These are phyloP conservation scores for Drosophila azteca DNA, from an alignment of 1,140 invertebrate species.

Conservation along the genomic window DNA sequence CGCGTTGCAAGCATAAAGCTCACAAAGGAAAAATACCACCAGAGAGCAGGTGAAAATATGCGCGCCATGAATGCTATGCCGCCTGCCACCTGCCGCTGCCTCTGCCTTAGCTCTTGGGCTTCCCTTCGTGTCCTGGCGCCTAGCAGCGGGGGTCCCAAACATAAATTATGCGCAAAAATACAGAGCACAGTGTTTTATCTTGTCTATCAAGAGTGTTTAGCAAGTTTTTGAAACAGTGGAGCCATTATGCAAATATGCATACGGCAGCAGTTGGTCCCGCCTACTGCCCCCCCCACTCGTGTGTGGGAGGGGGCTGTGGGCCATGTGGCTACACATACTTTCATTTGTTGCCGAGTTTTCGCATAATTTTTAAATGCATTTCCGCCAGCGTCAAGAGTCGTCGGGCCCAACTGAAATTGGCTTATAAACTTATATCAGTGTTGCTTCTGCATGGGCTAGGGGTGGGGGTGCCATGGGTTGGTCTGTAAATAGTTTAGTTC, in stretches of 20 bases:
- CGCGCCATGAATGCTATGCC: conserved; percentile 6
- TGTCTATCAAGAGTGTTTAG: conserved; percentile 82
- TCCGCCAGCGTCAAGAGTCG: conserved; percentile 51
- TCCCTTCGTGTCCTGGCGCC: conserved; percentile 15
- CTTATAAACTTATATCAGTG: conserved; percentile 39
- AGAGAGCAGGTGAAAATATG: conserved; percentile 46
- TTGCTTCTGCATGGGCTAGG: not conserved
- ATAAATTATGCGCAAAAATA: conserved; percentile 81
- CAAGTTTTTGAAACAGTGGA: conserved; percentile 79
- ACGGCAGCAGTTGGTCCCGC: conserved; percentile 48
- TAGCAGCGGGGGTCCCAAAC: conserved; percentile 27
- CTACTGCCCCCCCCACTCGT: no score
- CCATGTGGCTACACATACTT: conserved; percentile 30
- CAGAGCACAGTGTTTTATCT: conserved; percentile 77
- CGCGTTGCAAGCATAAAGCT: not conserved
- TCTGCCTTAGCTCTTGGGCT: not conserved
- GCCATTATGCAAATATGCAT: conserved; percentile 82
- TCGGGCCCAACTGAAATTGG: conserved; percentile 55
- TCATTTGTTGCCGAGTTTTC: conserved; percentile 62
- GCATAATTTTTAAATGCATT: conserved; percentile 77
- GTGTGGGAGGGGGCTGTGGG: conserved; percentile 4
- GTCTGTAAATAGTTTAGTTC: conserved; percentile 11
- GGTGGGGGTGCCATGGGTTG: not conserved
- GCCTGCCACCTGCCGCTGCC: not conserved
- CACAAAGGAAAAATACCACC: conserved; percentile 6